A percentile compares a stretch with the other conserved stretches of the same genome.
Conservation (phyloP, 2,797 vertebrate genomes). For the Dicrostonyx torquatus region DNA sequence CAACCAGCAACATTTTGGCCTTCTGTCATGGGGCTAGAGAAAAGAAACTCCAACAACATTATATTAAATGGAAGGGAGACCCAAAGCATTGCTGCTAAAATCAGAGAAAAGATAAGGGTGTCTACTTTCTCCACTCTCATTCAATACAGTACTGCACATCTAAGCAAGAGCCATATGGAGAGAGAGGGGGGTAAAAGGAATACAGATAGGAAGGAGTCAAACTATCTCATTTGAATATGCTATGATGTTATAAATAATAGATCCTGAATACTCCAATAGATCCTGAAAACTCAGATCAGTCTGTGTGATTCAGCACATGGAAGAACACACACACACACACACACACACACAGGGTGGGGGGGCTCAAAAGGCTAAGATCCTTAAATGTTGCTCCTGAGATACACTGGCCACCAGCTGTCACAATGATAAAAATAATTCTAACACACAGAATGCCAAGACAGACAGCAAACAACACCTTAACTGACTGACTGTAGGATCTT, state of each 20-base stretch:
- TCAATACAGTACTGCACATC: too few species aligned
- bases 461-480: background rate
- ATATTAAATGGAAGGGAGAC: background rate
- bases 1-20: too few species aligned
- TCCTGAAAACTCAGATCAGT: background rate
- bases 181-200: background rate
- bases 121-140: background rate
- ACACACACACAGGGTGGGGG: background rate
- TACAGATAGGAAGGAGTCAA: background rate
- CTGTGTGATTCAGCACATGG: background rate
- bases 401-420: background rate
- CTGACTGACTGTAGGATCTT: background rate
- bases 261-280: background rate
- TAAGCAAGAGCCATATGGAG: background rate
- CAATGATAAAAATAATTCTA: background rate
- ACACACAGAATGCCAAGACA: background rate
- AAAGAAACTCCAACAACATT: background rate
- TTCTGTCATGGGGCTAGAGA: too few species aligned
- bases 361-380: background rate
- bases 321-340: background rate
- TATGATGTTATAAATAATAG: background rate
- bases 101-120: background rate
- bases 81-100: background rate
- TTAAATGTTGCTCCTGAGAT: background rate
- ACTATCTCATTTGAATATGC: background rate